Percentiles rank a stretch among this genome's conserved stretches.
phyloP scores from a whole-genome alignment of 2,113 vertebrate genomes.

The Kobus ellipsiprymnus region DNA sequence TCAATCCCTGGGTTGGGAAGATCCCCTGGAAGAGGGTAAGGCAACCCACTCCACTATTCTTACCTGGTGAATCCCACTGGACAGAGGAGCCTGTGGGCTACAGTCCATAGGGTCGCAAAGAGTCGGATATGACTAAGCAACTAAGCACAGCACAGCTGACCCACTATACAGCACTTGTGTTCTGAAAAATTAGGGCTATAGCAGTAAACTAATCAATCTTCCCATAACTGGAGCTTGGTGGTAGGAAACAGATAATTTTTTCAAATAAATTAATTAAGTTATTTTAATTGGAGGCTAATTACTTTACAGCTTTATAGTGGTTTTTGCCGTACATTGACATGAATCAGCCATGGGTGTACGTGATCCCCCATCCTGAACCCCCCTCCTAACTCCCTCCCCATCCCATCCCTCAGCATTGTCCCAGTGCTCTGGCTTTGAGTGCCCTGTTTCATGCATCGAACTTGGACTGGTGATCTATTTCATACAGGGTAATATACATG shows the following conservation, averaged over 20 bases:
- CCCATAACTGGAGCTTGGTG: not conserved
- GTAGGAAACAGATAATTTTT: not conserved
- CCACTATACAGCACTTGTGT: not conserved
- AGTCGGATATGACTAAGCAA: not conserved
- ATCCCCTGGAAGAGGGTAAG: not conserved
- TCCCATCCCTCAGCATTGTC: not conserved
- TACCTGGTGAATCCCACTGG: not conserved
- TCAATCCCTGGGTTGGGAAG: not conserved
- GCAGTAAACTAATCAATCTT: not conserved
- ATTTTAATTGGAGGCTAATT: not conserved
- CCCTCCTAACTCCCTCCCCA: not conserved
- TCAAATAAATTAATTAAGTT: not conserved
- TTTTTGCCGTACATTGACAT: fast-evolving
- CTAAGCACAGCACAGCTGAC: not conserved
- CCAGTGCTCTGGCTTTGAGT: not conserved
- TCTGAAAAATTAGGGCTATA: not conserved
- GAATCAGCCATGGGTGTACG: not conserved
- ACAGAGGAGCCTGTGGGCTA: not conserved
- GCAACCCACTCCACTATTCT: not conserved
- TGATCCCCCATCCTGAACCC: not conserved
- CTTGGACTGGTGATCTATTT: not conserved
- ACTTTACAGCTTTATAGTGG: not conserved
- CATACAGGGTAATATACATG: not conserved
- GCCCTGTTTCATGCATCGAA: not conserved
- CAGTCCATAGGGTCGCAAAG: fast-evolving